Conservation (phyloP, 2,888 invertebrate species). For the Camponotus fellah region DNA sequence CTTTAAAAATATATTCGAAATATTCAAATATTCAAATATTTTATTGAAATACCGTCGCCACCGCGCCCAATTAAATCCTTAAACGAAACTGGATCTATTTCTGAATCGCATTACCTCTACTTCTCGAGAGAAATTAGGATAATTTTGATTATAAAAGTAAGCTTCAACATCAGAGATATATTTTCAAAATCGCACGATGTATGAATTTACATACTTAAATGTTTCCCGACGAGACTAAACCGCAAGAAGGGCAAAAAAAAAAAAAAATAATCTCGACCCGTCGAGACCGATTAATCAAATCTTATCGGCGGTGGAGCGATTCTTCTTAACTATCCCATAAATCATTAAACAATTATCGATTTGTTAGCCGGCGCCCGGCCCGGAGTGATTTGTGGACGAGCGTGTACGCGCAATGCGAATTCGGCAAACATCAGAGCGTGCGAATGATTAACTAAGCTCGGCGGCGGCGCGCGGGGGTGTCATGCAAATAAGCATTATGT, state of each 20-base stretch:
- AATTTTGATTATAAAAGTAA: constrained; percentile 1
- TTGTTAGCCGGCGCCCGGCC: constrained; percentile 57
- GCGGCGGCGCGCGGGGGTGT: constrained; percentile 62
- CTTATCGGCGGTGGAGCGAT: constrained; percentile 8
- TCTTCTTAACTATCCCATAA: constrained; percentile 54
- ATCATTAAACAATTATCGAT: constrained; percentile 68
- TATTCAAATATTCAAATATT: constrained; percentile 42
- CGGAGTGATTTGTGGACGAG: constrained; percentile 66
- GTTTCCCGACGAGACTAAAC: not conserved
- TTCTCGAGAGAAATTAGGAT: not conserved
- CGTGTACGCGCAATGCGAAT: constrained; percentile 68
- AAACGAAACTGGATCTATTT: constrained; percentile 8
- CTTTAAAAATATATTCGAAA: constrained; percentile 27
- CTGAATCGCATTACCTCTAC: not conserved
- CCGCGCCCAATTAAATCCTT: constrained; percentile 15
- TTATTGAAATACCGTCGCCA: constrained; percentile 19
- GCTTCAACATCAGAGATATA: not conserved
- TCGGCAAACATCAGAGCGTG: constrained; percentile 75
- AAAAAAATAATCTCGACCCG: not conserved
- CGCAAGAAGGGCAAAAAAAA: no score
- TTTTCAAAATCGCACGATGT: not conserved
- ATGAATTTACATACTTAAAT: not conserved
- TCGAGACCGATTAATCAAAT: constrained; percentile 6
- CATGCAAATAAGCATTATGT: constrained; percentile 77
- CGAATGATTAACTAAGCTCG: constrained; percentile 75